Base-by-base conservation (phyloP, 2,888 invertebrate genomes). In the Xanthorhoe designata region DNA sequence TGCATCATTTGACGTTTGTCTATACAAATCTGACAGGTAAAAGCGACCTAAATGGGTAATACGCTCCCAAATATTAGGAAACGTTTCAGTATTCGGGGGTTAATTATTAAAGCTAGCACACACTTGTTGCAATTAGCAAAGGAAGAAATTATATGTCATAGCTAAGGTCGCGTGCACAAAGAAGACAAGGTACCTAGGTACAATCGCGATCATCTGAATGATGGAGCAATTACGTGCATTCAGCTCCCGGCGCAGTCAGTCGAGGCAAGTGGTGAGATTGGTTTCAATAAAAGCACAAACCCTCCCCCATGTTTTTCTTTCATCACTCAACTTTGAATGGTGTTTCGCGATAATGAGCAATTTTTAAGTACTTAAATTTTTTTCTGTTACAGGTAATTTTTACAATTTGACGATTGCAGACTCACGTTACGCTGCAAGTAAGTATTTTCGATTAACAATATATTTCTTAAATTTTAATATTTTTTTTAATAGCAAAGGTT, bases 251-350 rank as follows among this genome's bases (percentile, higher is more conserved):
- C 86, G 86, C 87, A 91, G 90, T 87, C 87, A 88, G 88, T 80
- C 86, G 87, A 82, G 87, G 85, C 91, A 91, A 92, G 90, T 91
- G 92, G 83, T 85, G 88, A 89, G 92, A 93, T 93, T 90, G 91
- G 91, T 92, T 91, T 90, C 91, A 91, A 93, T 92, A 92, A 92
- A 92, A 92, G 91, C 88, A 85, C 91, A 90, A 83, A 83, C 86
- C 88, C 89, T 83, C 88, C 88, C 87, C 90, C 87, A 85, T 90
- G 92, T 92, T 92, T 91, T 92, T 91, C 92, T 92, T 92, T 92
- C 90, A 90, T 90, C 91, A 84, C 83, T 86, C 78, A 83, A 86
- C 85, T 83, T 82, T 88, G 90, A 89, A 91, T 85, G 89, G 85
- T 79, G 88, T 89, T 89, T 87, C 89, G 85, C 90, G 86, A 80